Conservation (phyloP, 2,888 invertebrate genomes). For the Hypena proboscidalis region DNA sequence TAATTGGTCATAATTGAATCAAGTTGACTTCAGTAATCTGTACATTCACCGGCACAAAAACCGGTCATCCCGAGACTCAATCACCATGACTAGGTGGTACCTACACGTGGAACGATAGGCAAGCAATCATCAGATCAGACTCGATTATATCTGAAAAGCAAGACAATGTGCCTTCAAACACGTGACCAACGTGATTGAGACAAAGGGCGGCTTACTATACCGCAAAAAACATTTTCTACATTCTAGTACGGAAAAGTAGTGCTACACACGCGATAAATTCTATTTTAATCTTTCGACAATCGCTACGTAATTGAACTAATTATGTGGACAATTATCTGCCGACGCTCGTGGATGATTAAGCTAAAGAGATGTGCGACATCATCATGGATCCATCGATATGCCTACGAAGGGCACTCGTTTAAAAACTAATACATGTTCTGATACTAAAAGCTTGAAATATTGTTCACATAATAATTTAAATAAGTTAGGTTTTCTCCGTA, state of each 20-base stretch:
- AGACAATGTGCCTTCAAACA: slow-evolving; percentile 64
- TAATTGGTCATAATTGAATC: neutral
- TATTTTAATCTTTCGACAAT: slow-evolving; percentile 82
- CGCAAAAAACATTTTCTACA: slow-evolving; percentile 72
- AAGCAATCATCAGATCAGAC: slow-evolving; percentile 66
- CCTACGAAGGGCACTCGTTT: too few species aligned
- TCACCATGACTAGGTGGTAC: slow-evolving; percentile 1
- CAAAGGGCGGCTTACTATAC: slow-evolving; percentile 62
- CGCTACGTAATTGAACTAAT: slow-evolving; percentile 74
- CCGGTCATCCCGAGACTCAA: slow-evolving; percentile 1
- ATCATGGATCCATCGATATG: neutral
- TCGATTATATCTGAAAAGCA: slow-evolving; percentile 61
- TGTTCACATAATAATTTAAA: too few species aligned
- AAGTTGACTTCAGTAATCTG: neutral
- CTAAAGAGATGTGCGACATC: slow-evolving; percentile 21
- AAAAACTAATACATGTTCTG: too few species aligned
- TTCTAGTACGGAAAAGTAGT: slow-evolving; percentile 72
- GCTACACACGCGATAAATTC: slow-evolving; percentile 78
- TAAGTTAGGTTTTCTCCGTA: too few species aligned
- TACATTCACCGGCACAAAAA: too few species aligned
- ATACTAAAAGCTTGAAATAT: too few species aligned
- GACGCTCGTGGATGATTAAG: slow-evolving; percentile 53
- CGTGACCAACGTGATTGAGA: slow-evolving; percentile 73
- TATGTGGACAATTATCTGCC: slow-evolving; percentile 59
- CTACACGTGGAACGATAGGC: slow-evolving; percentile 70